Evolutionary conservation across 1,140 invertebrate species (phyloP).

Genomic region (Epicauta chinensis): DNA sequence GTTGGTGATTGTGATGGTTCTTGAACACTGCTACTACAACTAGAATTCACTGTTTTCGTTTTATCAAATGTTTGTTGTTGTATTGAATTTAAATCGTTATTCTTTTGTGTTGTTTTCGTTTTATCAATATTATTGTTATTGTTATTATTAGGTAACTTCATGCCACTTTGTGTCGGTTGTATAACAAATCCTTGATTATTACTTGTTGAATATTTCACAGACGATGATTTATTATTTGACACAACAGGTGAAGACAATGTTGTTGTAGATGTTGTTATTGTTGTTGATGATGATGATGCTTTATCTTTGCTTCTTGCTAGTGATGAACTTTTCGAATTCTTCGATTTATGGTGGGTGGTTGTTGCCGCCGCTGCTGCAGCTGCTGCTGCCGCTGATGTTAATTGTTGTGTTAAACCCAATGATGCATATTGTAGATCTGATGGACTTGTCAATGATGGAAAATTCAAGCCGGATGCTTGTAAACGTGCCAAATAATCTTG

Average conservation of each 20-base stretch:
- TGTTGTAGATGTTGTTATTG: neutral
- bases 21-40: constrained; percentile 20
- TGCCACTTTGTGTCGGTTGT: constrained; percentile 25
- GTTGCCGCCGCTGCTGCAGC: constrained; percentile 28
- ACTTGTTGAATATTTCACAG: constrained; percentile 28
- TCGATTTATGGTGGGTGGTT: constrained; percentile 38
- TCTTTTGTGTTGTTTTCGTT: constrained; percentile 18
- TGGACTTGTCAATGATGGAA: constrained; percentile 43
- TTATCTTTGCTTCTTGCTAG: constrained; percentile 30
- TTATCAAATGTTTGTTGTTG: constrained; percentile 26
- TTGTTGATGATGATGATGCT: constrained; percentile 15
- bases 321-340: constrained; percentile 29
- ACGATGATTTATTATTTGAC: constrained; percentile 2
- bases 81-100: constrained; percentile 31
- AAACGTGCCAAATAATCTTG: constrained; percentile 77
- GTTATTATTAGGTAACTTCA: constrained; percentile 23
- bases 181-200: constrained; percentile 27
- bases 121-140: constrained; percentile 18
- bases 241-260: neutral
- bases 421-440: constrained; percentile 49
- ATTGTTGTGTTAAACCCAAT: constrained; percentile 38
- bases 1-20: constrained; percentile 22
- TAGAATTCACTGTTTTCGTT: no score
- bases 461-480: constrained; percentile 67
- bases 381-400: constrained; percentile 34